phyloP scores from a whole-genome alignment of 2,113 vertebrate genomes.

The Xenopus laevis region DNA sequence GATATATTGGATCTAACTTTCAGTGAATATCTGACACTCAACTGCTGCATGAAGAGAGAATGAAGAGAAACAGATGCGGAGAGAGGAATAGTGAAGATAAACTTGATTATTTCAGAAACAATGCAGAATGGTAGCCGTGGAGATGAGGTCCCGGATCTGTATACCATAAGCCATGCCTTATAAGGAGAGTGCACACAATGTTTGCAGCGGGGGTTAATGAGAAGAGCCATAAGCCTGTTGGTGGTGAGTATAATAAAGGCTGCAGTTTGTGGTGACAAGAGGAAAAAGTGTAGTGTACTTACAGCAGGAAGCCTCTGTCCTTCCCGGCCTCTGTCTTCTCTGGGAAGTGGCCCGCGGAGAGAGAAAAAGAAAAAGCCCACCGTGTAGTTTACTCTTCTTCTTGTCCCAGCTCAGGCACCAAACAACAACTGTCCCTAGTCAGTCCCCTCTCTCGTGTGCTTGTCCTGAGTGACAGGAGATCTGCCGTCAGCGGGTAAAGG shows the following conservation, averaged over 20 bases:
- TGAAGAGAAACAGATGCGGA: no score
- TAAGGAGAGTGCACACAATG: constrained; percentile 29
- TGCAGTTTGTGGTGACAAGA: not conserved
- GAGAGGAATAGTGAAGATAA: no score
- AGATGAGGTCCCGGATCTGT: not conserved
- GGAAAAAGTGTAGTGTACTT: constrained; percentile 48
- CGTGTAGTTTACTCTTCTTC: not conserved
- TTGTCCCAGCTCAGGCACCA: constrained; percentile 1
- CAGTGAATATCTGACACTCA: no score
- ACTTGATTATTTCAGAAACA: no score
- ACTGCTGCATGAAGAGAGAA: no score
- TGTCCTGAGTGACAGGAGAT: constrained; percentile 33
- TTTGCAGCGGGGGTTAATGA: constrained; percentile 17
- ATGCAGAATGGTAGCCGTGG: not conserved
- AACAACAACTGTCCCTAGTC: constrained; percentile 38
- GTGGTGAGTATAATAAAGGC: not conserved
- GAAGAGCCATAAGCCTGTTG: constrained; percentile 19
- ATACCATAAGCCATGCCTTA: constrained; percentile 45
- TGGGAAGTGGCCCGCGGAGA: constrained; percentile 17
- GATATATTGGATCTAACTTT: no score
- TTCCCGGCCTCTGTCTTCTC: constrained; percentile 24
- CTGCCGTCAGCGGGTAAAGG: constrained; percentile 44
- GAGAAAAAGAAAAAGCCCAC: not conserved
- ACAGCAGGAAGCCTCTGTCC: constrained; percentile 50
- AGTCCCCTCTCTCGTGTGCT: constrained; percentile 42